Base-by-base conservation (phyloP, 2,797 vertebrate genomes). In the Gouania willdenowi region DNA sequence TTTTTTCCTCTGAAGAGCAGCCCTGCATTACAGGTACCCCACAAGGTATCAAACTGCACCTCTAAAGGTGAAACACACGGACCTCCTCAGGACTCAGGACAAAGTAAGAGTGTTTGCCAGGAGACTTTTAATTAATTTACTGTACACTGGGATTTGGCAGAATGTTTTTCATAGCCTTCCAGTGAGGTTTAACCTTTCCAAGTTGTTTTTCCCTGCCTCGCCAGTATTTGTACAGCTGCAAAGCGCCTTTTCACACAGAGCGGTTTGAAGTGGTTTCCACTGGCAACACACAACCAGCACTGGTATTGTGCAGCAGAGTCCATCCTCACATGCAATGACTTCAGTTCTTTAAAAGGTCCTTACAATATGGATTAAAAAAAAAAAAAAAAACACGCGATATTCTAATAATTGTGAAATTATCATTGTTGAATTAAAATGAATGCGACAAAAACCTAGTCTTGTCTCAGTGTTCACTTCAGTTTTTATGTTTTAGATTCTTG, bases 21-120 rank as follows among this genome's bases (percentile, higher is more conserved):
- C 51, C 63, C 51, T 24, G 28, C 50, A 65, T 61, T 56, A 34
- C 32, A 49, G 48, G 28, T 32, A 57, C 7, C n/a, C n/a, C n/a
- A n/a, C n/a, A n/a, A n/a, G n/a, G n/a, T n/a, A n/a, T n/a, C n/a
- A n/a, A n/a, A n/a, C n/a, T n/a, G n/a, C n/a, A 20, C 29, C 31
- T 27, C 41, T 29, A 14, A 22, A 47, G 67, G 57, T 57, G 34
- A 65, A 29, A 46, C 41, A 46, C 16, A 51, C 61, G 51, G 42
- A 56, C 13, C 23, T 26, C 8, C 26, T 58, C 46, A 69, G 55
- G 38, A 39, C 43, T 43, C 35, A 32, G 40, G 48, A 44, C 46
- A 51, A 48, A 66, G 47, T 5, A 35, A 33, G 29, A 16, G 10
- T 15, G 17, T 34, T 50, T 31, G 43, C 45, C 46, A 67, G 49